phyloP scores from a whole-genome alignment of 2,113 vertebrate genomes.

The Saimiri boliviensis region DNA sequence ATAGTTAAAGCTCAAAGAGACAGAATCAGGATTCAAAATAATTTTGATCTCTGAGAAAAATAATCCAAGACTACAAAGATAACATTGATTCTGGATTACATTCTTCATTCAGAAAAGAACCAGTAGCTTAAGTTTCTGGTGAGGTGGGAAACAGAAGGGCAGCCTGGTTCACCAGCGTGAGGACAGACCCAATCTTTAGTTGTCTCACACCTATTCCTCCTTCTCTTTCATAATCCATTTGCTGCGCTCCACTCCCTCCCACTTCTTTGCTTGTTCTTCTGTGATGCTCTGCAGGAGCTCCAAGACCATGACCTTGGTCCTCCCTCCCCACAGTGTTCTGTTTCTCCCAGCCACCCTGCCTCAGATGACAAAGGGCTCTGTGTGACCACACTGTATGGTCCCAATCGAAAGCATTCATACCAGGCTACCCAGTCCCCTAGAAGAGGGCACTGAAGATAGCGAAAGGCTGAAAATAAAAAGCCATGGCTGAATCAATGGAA shows the following conservation, averaged over 20 bases:
- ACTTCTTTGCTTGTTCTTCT: background rate
- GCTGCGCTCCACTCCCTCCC: fast-evolving
- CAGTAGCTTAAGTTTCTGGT: background rate
- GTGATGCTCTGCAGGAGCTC: background rate
- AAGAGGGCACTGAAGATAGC: background rate
- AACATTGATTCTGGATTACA: background rate
- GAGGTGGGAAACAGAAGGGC: too few relatives aligned
- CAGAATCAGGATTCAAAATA: background rate
- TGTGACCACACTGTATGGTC: too few relatives aligned
- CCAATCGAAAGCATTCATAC: background rate
- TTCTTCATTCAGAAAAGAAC: background rate
- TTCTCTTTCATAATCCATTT: background rate
- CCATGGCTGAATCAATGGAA: background rate
- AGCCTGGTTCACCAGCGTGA: background rate
- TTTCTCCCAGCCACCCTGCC: background rate
- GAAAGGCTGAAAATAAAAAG: background rate
- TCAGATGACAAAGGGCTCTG: background rate
- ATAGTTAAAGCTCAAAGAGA: background rate
- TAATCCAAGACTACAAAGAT: background rate
- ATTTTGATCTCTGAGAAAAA: background rate
- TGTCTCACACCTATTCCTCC: fast-evolving
- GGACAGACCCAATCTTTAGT: background rate
- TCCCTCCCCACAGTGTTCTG: fast-evolving
- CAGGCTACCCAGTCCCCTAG: background rate
- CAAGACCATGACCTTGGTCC: fast-evolving